Evolutionary conservation across 2,888 invertebrate genomes (phyloP).

Genomic region (Ommatoiulus sabulosus): DNA sequence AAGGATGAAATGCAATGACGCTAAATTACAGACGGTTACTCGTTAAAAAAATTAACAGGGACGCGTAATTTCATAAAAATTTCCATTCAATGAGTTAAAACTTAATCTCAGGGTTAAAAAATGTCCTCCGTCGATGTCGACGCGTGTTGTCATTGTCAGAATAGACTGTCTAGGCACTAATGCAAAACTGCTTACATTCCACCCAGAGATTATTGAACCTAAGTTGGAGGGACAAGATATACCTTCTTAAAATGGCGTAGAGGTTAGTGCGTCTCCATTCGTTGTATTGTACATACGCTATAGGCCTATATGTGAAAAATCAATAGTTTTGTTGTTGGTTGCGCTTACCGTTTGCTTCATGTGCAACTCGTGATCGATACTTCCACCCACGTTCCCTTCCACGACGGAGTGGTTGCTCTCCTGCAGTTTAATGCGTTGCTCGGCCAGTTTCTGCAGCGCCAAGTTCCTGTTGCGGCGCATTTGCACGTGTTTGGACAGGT

Average conservation of each 20-base stretch:
- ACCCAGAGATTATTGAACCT: background rate
- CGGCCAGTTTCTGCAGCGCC: slow-evolving; percentile 90
- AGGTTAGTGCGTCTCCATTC: background rate
- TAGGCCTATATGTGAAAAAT: background rate
- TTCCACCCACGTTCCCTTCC: slow-evolving; percentile 57
- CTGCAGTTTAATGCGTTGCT: slow-evolving; percentile 85
- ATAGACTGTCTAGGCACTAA: no score
- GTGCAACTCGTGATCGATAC: slow-evolving; percentile 58
- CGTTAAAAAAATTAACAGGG: no score
- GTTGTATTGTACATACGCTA: no score
- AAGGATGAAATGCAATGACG: no score
- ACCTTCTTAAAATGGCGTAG: background rate
- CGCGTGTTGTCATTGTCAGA: no score
- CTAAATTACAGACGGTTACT: no score
- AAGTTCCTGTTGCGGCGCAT: slow-evolving; percentile 94
- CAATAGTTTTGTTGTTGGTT: slow-evolving; percentile 19
- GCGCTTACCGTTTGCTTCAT: slow-evolving; percentile 60
- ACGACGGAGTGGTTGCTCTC: slow-evolving; percentile 58
- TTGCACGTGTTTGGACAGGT: slow-evolving; percentile 97
- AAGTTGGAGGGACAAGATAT: background rate
- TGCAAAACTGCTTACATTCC: background rate
- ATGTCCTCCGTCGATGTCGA: no score
- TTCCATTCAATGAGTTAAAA: no score
- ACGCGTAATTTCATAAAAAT: no score
- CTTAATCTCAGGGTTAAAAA: no score